Base-by-base conservation (phyloP, 2,888 invertebrate genomes). In the Proisotoma minuta region DNA sequence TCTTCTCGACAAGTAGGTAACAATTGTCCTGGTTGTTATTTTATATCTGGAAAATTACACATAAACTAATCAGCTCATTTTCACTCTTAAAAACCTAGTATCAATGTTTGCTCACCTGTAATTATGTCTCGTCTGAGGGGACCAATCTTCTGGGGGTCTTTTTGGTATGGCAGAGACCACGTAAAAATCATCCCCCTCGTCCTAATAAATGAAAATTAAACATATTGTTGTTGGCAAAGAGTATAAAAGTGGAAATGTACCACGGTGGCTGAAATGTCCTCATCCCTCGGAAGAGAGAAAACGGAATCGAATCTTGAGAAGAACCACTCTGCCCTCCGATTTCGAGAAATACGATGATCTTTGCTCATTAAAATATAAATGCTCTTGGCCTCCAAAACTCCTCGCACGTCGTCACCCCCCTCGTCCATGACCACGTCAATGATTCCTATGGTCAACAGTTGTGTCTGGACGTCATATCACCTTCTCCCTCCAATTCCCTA, bases 311-410 rank as follows among this genome's bases (percentile, higher is more conserved):
- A 77, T 76, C 86, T 83, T 69, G 84, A 82, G 62, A 89, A 80
- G 75, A 85, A 84, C 89, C 89, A 89, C 74, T 86, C 84, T 22
- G 87, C 84, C 73, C 89, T 80, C 20, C 85, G 81, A 76, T 87
- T 86, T 70, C 88, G 80, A 3, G 88, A 88, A 62, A 89, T 84
- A 24, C 87, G 82, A 75, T 86, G 84, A 72, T 84, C 83, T 75
- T 84, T 84, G 74, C 84, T 85, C 84, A 87, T 84, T 63, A 87
- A 76, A 54, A 87, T 78, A 75, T 83, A 88, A 26, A 87, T 82
- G 62, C 82, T 82, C 60, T 83, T 83, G 28, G 85, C 85, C 75
- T 84, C 83, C 68, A 84, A 76, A 62, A 82, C 63, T 20, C 56
- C 66, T 10, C 10, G 23, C 8, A 24, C 26, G 8, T 50, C 23